Evolutionary conservation across 2,797 vertebrate species (phyloP), one percentile per base, ranked within the genome.

Genomic region (Eutrigla gurnardus): DNA sequence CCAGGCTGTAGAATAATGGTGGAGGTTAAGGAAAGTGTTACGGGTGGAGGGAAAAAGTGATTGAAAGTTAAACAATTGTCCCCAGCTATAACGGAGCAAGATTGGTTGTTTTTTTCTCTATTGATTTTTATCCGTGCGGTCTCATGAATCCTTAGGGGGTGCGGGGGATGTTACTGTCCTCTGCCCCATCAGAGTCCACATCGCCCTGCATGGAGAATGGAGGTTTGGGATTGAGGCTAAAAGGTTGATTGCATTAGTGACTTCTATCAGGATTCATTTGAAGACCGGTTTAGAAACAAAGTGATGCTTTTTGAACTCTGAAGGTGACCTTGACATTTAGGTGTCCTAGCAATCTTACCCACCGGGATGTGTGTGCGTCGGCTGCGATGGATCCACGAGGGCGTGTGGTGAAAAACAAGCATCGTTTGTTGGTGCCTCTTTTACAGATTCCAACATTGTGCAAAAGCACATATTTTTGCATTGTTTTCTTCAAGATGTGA

Each of bases 181-280:
- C 78, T 91, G 88, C 69, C 80, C 86, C 79, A 66, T 65, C 73
- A 32, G 67, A 75, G 81, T 64, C 77, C 70, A 76, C 67, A 5
- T 65, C 6, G 71, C 13, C 69, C 82, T 55, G 9, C 70, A 11
- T 73, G 62, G 47, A 83, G 79, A 89, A 71, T 71, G 65, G 81
- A 81, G 85, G 77, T 71, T 78, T 85, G 81, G 84, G 78, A 89
- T 84, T 86, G 88, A 85, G 88, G 88, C 79, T 74, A 76, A 90
- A 89, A 91, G 90, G 90, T 89, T 92, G 87, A 92, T 91, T 88
- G 86, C 77, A 89, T 93, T 92, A 91, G 89, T 81, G 87, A 87
- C 88, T 91, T 89, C 87, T 88, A 88, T 92, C 90, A 86, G 88
- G 89, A 88, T 90, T 91, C 85, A 91, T 92, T 91, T 92, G 82